Evolutionary conservation across 2,888 invertebrate genomes (phyloP), one percentile per base, ranked within the genome.

Genomic region (Aspidapion aeneum): DNA sequence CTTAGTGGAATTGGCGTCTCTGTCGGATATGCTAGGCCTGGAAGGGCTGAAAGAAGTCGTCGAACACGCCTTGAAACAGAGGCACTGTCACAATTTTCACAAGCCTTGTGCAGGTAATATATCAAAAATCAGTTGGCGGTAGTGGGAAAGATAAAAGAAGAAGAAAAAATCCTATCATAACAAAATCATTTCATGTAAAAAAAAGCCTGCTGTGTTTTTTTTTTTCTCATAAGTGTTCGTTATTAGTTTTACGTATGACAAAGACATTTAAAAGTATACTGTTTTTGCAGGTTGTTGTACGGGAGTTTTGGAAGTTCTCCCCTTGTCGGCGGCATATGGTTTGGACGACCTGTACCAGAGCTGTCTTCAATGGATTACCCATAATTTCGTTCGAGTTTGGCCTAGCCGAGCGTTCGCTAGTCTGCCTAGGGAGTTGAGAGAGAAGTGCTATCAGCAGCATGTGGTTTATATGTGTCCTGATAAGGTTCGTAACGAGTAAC

Each of bases 21-120:
- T 96, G 61, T 92, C 96, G 0, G 96, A 96, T 79, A 90, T 96
- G 87, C 82, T 96, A 60, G 91, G 94, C 5, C 80, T 97, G 19
- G 95, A 96, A 78, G 96, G 96, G 0, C 83, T 98, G 2, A 95
- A 94, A 76, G 94, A 97, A 81, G 93, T 95, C 1, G 93, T 96
- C 1, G 90, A 91, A 75, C 91, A 93, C 73, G 92, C 93, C 0
- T 82, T 97, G 35, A 93, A 93, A 79, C 75, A 74, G 58, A 71
- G 79, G 78, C 94, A 93, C 78, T 97, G 96, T 77, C 97, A 98
- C 79, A 90, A 94, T 78, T 97, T 98, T 78, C 97, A 98, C 76
- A 90, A 91, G 83, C 96, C 97, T 0, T 98, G 97, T 78, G 85
- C 90, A 55, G 89, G 91, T 35, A 65, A n/a, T n/a, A n/a, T n/a